Percentiles rank a stretch among this genome's conserved stretches.
Conservation (phyloP, 2,113 vertebrate genomes). For the Charina bottae region DNA sequence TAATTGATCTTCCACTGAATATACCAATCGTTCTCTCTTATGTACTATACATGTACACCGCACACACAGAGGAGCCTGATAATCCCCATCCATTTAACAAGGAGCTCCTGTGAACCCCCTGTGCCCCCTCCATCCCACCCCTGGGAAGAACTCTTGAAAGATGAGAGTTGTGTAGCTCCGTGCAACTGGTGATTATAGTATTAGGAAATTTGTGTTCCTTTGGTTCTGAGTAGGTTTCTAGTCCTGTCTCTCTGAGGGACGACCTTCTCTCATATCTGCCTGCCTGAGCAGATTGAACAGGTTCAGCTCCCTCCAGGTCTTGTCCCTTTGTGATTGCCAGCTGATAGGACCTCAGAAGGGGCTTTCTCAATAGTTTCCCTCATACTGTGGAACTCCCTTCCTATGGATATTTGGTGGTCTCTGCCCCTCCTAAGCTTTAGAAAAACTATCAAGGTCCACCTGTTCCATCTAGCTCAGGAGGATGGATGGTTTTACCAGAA, state of each 20-base stretch:
- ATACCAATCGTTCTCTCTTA: no score
- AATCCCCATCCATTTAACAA: not conserved
- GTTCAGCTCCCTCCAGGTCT: not conserved
- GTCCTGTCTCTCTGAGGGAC: not conserved
- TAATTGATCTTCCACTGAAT: no score
- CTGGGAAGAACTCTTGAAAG: not conserved
- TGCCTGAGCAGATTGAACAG: not conserved
- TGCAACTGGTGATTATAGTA: not conserved
- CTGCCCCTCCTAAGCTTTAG: not conserved
- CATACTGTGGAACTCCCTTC: not conserved
- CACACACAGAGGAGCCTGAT: not conserved
- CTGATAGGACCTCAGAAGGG: not conserved
- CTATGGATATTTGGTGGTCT: not conserved
- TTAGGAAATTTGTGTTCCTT: not conserved
- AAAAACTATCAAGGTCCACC: no score
- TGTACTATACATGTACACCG: no score
- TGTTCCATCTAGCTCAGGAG: not conserved
- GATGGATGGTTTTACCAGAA: not conserved
- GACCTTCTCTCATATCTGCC: not conserved
- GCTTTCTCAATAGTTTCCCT: not conserved
- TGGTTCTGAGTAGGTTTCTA: not conserved
- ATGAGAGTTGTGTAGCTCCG: not conserved
- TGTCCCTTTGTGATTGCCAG: not conserved
- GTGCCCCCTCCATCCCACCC: not conserved
- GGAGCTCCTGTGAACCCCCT: not conserved